Conservation (phyloP, 2,888 invertebrate species). For the Agriopis marginaria region DNA sequence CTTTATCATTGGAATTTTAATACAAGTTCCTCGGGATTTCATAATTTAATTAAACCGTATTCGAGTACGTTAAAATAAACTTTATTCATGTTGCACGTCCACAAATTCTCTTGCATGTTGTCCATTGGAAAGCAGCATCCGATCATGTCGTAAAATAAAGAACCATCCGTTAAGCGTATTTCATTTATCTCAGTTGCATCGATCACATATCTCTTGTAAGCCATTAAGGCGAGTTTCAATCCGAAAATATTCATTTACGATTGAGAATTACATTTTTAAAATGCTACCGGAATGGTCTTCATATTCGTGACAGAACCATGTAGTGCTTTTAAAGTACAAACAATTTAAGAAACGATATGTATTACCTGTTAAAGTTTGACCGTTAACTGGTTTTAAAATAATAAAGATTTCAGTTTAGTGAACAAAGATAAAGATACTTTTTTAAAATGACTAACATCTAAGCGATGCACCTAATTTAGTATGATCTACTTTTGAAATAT, state of each 20-base stretch:
- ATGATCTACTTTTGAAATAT: conserved; percentile 26
- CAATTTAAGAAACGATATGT: conserved; percentile 36
- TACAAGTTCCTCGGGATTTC: conserved; percentile 36
- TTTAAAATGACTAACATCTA: conserved; percentile 35
- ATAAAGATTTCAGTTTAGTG: conserved; percentile 30
- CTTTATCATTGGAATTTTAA: conserved; percentile 40
- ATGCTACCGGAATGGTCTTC: conserved; percentile 41
- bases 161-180: conserved; percentile 35
- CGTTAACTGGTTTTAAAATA: conserved; percentile 40
- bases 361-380: conserved; percentile 44
- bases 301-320: conserved; percentile 38
- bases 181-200: conserved; percentile 42
- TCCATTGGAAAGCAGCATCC: conserved; percentile 36
- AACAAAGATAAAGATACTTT: conserved; percentile 37
- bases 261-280: conserved; percentile 45
- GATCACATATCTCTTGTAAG: conserved; percentile 43
- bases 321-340: conserved; percentile 41
- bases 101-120: conserved; percentile 35
- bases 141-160: conserved; percentile 38
- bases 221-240: conserved; percentile 33
- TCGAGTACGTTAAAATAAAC: conserved; percentile 27
- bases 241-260: conserved; percentile 43
- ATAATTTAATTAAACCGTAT: conserved; percentile 33
- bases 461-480: conserved; percentile 14
- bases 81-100: conserved; percentile 29